Conservation (phyloP, 1,140 invertebrate species). For the Drosophila kurseongensis region DNA sequence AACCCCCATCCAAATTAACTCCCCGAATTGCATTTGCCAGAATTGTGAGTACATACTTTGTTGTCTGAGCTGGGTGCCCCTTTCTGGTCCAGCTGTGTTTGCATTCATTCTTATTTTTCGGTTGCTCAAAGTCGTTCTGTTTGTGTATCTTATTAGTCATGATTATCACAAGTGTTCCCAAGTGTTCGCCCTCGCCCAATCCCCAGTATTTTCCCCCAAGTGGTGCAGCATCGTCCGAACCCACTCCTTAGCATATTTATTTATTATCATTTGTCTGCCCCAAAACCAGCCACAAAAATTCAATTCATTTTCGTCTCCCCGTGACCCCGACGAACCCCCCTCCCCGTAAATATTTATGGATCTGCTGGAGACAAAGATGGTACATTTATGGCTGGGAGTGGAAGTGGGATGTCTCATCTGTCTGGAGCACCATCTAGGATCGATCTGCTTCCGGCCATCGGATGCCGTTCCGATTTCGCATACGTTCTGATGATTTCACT, state of each 20-base stretch:
- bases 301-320: constrained; percentile 26
- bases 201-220: constrained; percentile 7
- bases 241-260: constrained; percentile 58
- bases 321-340: constrained; percentile 21
- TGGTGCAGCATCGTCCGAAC: constrained; percentile 30
- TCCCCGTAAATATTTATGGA: constrained; percentile 71
- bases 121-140: constrained; percentile 29
- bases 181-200: constrained; percentile 43
- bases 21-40: constrained; percentile 31
- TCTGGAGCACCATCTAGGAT: neutral
- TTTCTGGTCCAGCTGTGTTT: constrained; percentile 45
- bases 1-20: constrained; percentile 1
- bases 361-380: constrained; percentile 39
- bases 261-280: constrained; percentile 74
- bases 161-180: constrained; percentile 80
- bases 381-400: neutral
- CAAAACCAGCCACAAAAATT: constrained; percentile 30
- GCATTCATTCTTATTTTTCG: constrained; percentile 36
- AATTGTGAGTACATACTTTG: constrained; percentile 29
- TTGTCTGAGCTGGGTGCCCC: constrained; percentile 5
- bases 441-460: constrained; percentile 25
- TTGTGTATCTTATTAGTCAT: constrained; percentile 79
- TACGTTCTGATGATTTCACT: constrained; percentile 2
- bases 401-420: constrained; percentile 17
- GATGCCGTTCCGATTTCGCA: constrained; percentile 33